These are phyloP conservation scores for Apteryx mantelli DNA, from an alignment of 2,113 vertebrate genomes.

Conservation along the genomic window DNA sequence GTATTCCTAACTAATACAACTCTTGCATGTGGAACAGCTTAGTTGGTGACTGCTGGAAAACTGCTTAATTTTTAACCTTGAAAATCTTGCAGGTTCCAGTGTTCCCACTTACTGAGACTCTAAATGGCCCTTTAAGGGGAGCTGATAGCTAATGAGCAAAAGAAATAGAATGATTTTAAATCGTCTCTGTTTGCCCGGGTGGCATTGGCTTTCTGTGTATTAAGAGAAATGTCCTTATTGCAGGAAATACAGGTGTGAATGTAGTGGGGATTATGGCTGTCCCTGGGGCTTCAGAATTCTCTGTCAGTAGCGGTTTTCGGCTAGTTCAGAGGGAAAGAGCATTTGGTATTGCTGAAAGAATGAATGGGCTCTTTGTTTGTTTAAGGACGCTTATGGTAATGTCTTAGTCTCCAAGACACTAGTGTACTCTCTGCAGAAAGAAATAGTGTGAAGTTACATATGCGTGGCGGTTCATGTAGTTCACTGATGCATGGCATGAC, in stretches of 20 bases:
- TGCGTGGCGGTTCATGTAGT: not conserved
- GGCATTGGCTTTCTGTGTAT: not conserved
- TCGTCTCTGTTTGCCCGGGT: not conserved
- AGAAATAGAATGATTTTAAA: not conserved
- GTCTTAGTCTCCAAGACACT: not conserved
- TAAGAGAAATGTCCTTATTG: not conserved
- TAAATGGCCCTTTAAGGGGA: not conserved
- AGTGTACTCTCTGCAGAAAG: not conserved
- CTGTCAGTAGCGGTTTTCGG: not conserved
- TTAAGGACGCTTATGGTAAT: not conserved
- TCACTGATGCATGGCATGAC: not conserved
- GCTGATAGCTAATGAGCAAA: not conserved
- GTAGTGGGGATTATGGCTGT: not conserved
- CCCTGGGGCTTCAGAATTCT: not conserved
- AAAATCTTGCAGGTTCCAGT: not conserved
- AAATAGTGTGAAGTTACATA: not conserved
- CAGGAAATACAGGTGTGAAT: not conserved
- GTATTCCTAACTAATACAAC: not conserved
- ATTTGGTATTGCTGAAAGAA: not conserved
- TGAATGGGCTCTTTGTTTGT: no score
- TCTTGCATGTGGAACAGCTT: not conserved
- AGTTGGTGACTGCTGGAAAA: not conserved
- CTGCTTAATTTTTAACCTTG: not conserved
- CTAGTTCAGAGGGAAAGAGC: not conserved
- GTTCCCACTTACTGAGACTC: not conserved